These are phyloP conservation scores for Scolanthus callimorphus DNA, from an alignment of 92 coral and sea anemone species.

Conservation along the genomic window DNA sequence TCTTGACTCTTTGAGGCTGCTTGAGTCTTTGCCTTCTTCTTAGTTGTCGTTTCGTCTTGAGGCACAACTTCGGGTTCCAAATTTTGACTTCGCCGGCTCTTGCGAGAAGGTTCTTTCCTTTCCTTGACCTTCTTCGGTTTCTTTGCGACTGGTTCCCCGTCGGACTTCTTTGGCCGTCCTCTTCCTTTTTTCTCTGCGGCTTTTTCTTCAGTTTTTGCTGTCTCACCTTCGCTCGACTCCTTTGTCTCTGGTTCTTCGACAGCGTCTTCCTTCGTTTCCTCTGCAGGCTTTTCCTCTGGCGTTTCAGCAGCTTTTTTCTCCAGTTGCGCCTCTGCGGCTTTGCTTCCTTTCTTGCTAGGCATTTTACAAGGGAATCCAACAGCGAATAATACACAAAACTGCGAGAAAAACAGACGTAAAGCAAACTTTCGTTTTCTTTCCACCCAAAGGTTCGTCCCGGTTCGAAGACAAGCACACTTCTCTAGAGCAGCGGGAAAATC, in stretches of 20 bases:
- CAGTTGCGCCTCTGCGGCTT: slow-evolving; percentile 30
- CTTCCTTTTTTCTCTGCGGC: slow-evolving; percentile 23
- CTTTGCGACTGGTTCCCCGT: slow-evolving; percentile 47
- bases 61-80: slow-evolving; percentile 9
- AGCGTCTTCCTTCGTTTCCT: slow-evolving; percentile 24
- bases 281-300: slow-evolving; percentile 39
- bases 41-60: slow-evolving; percentile 10
- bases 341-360: slow-evolving; percentile 55
- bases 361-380: slow-evolving; percentile 2
- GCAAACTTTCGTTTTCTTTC: not conserved
- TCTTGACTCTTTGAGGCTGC: slow-evolving; percentile 10
- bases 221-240: slow-evolving; percentile 3
- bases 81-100: slow-evolving; percentile 30
- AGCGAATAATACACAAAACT: not conserved
- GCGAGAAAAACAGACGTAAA: slow-evolving; percentile 27
- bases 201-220: too few species aligned
- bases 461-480: not conserved
- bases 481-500: slow-evolving; percentile 29
- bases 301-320: slow-evolving; percentile 18
- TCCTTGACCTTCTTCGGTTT: slow-evolving; percentile 56
- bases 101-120: slow-evolving; percentile 40
- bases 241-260: slow-evolving; percentile 30
- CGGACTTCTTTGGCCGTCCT: slow-evolving; percentile 57
- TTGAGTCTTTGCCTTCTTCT: slow-evolving; percentile 5
- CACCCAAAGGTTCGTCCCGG: slow-evolving; percentile 13